Evolutionary conservation across 2,888 invertebrate species (phyloP), one percentile per base, ranked within the genome.

Genomic region (Scrobipalpa costella): DNA sequence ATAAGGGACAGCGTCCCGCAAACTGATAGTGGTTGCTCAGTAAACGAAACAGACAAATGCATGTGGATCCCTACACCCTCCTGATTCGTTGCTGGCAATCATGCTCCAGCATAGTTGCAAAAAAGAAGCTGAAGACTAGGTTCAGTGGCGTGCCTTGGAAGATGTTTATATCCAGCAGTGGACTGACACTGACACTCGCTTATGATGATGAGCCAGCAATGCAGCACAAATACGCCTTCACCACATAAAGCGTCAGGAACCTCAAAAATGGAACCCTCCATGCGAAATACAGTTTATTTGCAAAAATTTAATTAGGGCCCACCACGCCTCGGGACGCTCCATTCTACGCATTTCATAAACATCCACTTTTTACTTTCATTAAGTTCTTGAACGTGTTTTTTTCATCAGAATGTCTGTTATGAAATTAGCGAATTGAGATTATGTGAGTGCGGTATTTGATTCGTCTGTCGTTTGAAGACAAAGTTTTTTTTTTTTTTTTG

Each of bases 281-380:
- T 77, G 76, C 77, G 69, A 67, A 70, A 71, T 80, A 78, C 82
- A 49, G 49, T 52, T 52, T 52, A 21, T 52, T 80, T 77, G 75
- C 78, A 73, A 73, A 80, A 81, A 83, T 81, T 79, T 83, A 82
- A 85, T 85, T 85, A 83, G 78, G 75, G 69, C 70, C 74, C 67
- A 71, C 76, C 71, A n/a, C 34, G 33, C 49, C 49, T 7, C 49
- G 3, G 17, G 19, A 7, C 33, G 55, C 21, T 52, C 55, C 50
- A 71, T 73, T 72, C 72, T 70, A 71, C 73, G 72, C 71, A 74
- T 75, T 78, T 77, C 69, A 71, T 76, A 72, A 72, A 69, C 67
- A 66, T 70, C 71, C 69, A 13, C 27, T 52, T 34, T 65, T 68
- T 69, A 70, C 70, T 73, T 68, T 68, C 61, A 67, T 64, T 69